Percentiles rank a stretch among this genome's conserved stretches.
These are phyloP conservation scores for Microvelia longipes DNA, from an alignment of 1,140 invertebrate genomes.

Conservation along the genomic window DNA sequence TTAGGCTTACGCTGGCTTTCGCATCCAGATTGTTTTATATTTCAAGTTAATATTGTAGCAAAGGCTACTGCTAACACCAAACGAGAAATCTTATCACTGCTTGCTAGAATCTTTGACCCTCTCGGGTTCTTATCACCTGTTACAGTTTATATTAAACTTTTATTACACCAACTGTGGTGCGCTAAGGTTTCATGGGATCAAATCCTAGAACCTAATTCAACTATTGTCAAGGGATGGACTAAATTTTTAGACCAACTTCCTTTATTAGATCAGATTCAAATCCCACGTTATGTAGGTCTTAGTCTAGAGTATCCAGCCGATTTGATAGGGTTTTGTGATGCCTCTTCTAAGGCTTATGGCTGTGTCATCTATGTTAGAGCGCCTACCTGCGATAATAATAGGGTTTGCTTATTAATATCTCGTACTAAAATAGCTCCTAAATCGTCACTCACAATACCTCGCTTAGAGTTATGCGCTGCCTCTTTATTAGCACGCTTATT, in stretches of 20 bases:
- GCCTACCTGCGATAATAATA: too few relatives aligned
- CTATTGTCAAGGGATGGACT: neutral
- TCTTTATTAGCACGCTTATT: neutral
- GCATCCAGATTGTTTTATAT: neutral
- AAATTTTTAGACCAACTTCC: neutral
- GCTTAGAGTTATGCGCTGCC: neutral
- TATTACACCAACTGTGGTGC: neutral
- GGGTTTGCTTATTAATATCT: neutral
- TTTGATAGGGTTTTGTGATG: neutral
- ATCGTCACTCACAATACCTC: neutral
- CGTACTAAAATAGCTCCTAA: neutral
- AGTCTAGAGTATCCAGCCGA: neutral
- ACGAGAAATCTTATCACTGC: neutral
- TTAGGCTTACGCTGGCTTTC: neutral
- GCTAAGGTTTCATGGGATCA: neutral
- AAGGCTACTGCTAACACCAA: neutral
- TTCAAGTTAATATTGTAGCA: neutral
- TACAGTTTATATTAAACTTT: neutral
- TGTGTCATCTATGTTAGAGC: neutral
- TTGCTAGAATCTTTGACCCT: neutral
- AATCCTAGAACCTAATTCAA: neutral
- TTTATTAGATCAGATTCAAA: neutral
- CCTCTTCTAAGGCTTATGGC: neutral
- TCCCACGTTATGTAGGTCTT: neutral
- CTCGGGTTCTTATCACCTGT: neutral